Conservation (phyloP, 2,797 vertebrate species). For the Gymnocypris eckloni region DNA sequence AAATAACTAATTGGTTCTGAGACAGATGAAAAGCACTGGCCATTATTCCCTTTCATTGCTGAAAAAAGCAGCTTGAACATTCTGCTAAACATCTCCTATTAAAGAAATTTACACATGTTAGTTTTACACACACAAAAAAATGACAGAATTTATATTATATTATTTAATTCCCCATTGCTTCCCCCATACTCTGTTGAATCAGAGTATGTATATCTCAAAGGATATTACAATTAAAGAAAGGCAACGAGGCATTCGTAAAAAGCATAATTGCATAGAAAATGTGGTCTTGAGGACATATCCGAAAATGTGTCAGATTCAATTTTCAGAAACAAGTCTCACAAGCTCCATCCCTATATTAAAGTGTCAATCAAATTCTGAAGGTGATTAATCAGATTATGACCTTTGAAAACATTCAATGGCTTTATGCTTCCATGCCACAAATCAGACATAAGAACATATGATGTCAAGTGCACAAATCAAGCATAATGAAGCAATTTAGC, state of each 20-base stretch:
- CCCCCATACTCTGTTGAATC: background rate
- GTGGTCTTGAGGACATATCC: slow-evolving; percentile 13
- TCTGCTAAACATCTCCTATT: background rate
- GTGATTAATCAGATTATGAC: slow-evolving; percentile 19
- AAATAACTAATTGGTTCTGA: background rate
- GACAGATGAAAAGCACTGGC: background rate
- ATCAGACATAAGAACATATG: slow-evolving; percentile 5
- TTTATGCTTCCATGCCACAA: slow-evolving; percentile 1
- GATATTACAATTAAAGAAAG: background rate
- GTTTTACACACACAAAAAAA: too few relatives aligned
- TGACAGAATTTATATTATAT: background rate
- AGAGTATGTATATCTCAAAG: background rate
- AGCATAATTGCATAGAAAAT: slow-evolving; percentile 21
- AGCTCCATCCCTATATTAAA: background rate
- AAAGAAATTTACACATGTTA: background rate
- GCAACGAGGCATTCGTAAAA: background rate
- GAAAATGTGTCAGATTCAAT: slow-evolving; percentile 16
- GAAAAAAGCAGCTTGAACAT: background rate
- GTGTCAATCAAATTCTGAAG: slow-evolving; percentile 23
- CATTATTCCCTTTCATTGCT: background rate
- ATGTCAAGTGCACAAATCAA: slow-evolving; percentile 3
- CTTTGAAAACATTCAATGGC: background rate
- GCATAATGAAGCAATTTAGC: background rate
- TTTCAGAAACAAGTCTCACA: background rate
- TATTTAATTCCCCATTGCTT: too few relatives aligned